Base-by-base conservation (phyloP, 2,113 vertebrate species). In the Platycercus adscitus region DNA sequence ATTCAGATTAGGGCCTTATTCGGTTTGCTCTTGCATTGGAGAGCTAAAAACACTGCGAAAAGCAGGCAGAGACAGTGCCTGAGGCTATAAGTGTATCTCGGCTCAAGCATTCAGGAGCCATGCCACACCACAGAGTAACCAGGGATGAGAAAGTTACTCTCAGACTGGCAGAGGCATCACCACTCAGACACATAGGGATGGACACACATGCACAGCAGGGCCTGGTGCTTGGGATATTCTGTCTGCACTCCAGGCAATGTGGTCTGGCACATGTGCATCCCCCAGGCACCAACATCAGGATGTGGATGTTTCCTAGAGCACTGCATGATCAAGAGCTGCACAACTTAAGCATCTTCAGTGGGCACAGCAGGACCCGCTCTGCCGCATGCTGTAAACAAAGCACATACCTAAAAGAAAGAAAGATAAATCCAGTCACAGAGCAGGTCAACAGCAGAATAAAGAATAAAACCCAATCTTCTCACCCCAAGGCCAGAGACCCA, bases 131-230 rank as follows among this genome's bases (percentile, higher is more conserved):
- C 47, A 35, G 9, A 80, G 70, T 64, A 69, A 53, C 47, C 18
- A 43, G 29, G 33, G 39, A 60, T 39, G 64, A 93, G 64, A 49
- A 80, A 43, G 29, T 5, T 72, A 26, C 25, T 72, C 39, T 55
- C 3, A 24, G 76, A 16, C 2, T 25, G 43, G 6, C 72, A 53
- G 63, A 86, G n/a, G 28, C 3, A 3, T 56, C 75, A 75, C 29
- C 31, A 25, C n/a, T 46, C 0, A 0, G 58, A n/a, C 31, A 53
- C 1, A 1, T 5, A 72, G 52, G 72, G 29, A 43, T 23, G 50
- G 63, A 64, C 71, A 44, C 37, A 37, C 41, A 47, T 3, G 15
- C 6, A 10, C 13, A 60, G 58, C 43, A 80, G 33, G 11, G 10
- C 25, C 63, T 3, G 1, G 28, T 23, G 52, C 39, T 37, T 64